phyloP scores from a whole-genome alignment of 1,140 invertebrate genomes.

The Papilio polytes region DNA sequence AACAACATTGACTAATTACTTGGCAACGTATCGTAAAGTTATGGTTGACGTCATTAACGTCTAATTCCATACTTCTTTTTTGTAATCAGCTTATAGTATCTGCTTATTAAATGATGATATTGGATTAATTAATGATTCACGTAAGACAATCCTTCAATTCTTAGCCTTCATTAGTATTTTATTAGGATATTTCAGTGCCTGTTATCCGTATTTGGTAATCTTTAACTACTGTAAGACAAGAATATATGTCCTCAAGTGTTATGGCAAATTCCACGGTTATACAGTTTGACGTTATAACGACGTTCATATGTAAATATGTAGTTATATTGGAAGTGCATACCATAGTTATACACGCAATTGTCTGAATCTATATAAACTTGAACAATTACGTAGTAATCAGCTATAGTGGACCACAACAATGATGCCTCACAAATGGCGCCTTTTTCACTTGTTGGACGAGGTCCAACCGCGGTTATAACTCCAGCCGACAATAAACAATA shows the following conservation, averaged over 20 bases:
- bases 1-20: background rate
- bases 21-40: background rate
- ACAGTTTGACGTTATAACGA: background rate
- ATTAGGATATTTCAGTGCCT: too few species aligned
- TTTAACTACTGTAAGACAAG: too few species aligned
- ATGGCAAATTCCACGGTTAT: background rate
- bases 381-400: slow-evolving; percentile 27
- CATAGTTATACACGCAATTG: slow-evolving; percentile 24
- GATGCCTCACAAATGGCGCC: slow-evolving; percentile 52
- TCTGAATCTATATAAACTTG: slow-evolving; percentile 28
- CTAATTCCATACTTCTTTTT: background rate
- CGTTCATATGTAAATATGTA: background rate
- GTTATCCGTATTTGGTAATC: too few species aligned
- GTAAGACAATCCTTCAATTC: too few species aligned
- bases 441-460: slow-evolving; percentile 68
- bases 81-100: background rate
- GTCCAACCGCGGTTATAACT: slow-evolving; percentile 60
- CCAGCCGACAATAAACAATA: slow-evolving; percentile 72
- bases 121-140: too few species aligned
- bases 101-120: too few species aligned
- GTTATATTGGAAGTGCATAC: background rate
- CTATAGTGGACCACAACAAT: slow-evolving; percentile 53
- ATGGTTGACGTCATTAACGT: background rate
- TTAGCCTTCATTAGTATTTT: too few species aligned
- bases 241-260: too few species aligned